Evolutionary conservation across 2,888 invertebrate genomes (phyloP), one percentile per base, ranked within the genome.

Genomic region (Orthosia cruda): DNA sequence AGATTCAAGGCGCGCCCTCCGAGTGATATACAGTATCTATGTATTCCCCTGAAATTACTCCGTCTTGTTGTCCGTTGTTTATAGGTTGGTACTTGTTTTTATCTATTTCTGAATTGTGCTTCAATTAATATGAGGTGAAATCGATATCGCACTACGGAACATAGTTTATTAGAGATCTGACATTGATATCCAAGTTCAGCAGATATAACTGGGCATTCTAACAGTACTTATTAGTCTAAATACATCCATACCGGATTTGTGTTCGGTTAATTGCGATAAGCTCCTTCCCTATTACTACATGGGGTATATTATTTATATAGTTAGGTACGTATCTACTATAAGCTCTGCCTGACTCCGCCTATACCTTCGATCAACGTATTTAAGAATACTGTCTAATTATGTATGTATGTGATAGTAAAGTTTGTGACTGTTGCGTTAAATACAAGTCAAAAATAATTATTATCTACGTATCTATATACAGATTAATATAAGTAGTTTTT

Each of bases 1-100:
- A 59, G 74, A 54, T 63, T 23, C 47, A n/a, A n/a, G 77, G 64
- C 69, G 64, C 69, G 47, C 50, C 55, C 20, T 23, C 50, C 54
- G 54, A 54, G 54, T 9, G 67, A 54, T 74, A 32, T 61, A 26
- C 2, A 40, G 13, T 47, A 23, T 62, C 47, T 52, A 40, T 26
- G 50, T 64, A 45, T 59, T 73, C 26, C 23, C 20, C 7, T 16
- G 64, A 73, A 55, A 65, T 72, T 23, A 57, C 20, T 70, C 13
- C 13, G 65, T 79, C n/a, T 58, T 52, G 5, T 69, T 52, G 63
- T 50, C 11, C 40, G 57, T 62, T 65, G 20, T 26, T 57, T 79
- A 59, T 45, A 55, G 26, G 32, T 32, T 9, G 26, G 16, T 45
- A 58, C 18, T 50, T 49, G 13, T 32, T 52, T 74, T 32, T 9